Evolutionary conservation across 1,140 invertebrate genomes (phyloP).

Genomic region (Drosophila subpulchrella): DNA sequence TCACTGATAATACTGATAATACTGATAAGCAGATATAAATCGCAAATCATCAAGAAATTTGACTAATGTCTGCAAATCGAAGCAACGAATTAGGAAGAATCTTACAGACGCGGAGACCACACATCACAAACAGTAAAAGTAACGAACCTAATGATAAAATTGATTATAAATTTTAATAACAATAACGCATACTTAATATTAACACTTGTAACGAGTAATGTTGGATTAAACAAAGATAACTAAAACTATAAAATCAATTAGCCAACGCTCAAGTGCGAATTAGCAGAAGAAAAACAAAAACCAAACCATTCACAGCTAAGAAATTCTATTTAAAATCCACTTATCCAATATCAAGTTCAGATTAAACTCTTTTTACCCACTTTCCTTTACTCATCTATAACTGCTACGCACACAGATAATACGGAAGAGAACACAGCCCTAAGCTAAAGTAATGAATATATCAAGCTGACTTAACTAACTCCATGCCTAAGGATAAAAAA

Average conservation of each 20-base stretch:
- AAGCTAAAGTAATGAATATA: slow-evolving; percentile 40
- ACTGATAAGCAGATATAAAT: slow-evolving; percentile 29
- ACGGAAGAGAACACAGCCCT: slow-evolving; percentile 12
- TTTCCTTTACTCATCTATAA: slow-evolving; percentile 44
- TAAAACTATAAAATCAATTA: slow-evolving; percentile 47
- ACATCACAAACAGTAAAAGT: slow-evolving; percentile 64
- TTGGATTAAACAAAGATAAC: slow-evolving; percentile 8
- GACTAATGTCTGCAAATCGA: slow-evolving; percentile 29
- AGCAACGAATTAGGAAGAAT: slow-evolving; percentile 74
- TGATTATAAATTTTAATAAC: slow-evolving; percentile 60
- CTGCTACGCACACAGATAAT: slow-evolving; percentile 42
- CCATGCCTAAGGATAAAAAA: slow-evolving; percentile 57
- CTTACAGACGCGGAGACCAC: slow-evolving; percentile 36
- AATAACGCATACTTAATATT: slow-evolving; percentile 66
- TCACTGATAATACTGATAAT: slow-evolving; percentile 34
- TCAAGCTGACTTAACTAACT: slow-evolving; percentile 61
- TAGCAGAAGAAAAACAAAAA: slow-evolving; percentile 19
- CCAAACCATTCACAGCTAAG: slow-evolving; percentile 37
- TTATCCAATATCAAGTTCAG: slow-evolving; percentile 38
- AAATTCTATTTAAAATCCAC: slow-evolving; percentile 50
- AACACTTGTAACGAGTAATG: slow-evolving; percentile 23
- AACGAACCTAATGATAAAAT: slow-evolving; percentile 34
- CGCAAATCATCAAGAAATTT: slow-evolving; percentile 26
- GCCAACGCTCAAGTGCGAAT: slow-evolving; percentile 37
- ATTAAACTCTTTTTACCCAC: slow-evolving; percentile 37